A percentile compares a stretch with the other conserved stretches of the same genome.
phyloP scores from a whole-genome alignment of 2,888 invertebrate species.

The Helicoverpa assulta region DNA sequence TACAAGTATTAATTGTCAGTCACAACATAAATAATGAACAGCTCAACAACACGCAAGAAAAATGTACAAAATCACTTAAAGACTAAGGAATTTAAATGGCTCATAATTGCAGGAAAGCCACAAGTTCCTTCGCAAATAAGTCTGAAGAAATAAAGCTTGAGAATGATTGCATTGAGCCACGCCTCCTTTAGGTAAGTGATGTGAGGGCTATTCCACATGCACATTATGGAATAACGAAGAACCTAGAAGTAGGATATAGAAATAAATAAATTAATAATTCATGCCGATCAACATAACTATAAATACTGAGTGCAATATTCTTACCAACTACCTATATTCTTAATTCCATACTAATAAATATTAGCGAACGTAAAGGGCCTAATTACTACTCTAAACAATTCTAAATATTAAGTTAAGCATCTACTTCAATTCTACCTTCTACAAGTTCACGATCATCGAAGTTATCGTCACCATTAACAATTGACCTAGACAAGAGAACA shows the following conservation, averaged over 20 bases:
- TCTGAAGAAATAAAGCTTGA: conserved; percentile 52
- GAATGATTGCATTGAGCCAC: conserved; percentile 52
- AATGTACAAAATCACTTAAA: conserved; percentile 52
- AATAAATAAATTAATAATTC: no score
- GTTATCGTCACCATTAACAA: background rate
- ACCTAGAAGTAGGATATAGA: no score
- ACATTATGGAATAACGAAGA: background rate
- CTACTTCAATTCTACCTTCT: background rate
- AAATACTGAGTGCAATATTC: no score
- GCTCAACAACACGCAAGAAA: conserved; percentile 43
- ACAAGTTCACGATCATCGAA: background rate
- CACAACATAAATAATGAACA: conserved; percentile 37
- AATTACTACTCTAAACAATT: no score
- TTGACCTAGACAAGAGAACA: background rate
- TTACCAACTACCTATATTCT: no score
- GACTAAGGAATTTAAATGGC: conserved; percentile 50
- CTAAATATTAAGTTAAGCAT: no score
- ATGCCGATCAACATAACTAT: no score
- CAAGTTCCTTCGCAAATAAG: conserved; percentile 52
- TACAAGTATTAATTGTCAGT: conserved; percentile 27
- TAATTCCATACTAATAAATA: no score
- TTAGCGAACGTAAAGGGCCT: no score
- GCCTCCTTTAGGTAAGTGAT: conserved; percentile 40
- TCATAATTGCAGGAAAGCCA: conserved; percentile 56
- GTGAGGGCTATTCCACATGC: conserved; percentile 27